Conservation (phyloP, 1,140 invertebrate species). For the Pseudomyrmex concolor region DNA sequence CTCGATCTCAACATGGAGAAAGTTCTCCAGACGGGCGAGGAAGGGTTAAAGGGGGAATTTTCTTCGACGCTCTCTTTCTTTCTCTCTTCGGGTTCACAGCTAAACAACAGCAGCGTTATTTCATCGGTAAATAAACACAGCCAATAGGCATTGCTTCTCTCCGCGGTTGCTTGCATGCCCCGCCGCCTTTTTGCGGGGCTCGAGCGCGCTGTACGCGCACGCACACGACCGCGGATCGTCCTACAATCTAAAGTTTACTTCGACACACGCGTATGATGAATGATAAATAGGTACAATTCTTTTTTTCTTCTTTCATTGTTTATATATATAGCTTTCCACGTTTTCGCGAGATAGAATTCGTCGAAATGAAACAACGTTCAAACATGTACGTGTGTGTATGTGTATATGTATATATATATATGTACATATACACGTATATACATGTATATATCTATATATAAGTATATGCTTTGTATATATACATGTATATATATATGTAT, state of each 20-base stretch:
- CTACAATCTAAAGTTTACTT: conserved; percentile 63
- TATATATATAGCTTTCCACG: conserved; percentile 54
- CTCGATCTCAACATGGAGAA: conserved; percentile 15
- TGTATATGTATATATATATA: not conserved
- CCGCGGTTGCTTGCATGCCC: conserved; percentile 34
- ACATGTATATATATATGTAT: not conserved
- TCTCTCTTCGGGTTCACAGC: not conserved
- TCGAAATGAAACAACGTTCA: conserved; percentile 66
- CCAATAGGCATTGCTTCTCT: conserved; percentile 66
- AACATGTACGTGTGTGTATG: conserved; percentile 27
- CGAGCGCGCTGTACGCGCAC: no score
- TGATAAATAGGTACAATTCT: conserved; percentile 60
- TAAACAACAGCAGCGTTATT: conserved; percentile 50
- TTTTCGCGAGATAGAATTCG: conserved; percentile 44
- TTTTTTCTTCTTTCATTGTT: not conserved
- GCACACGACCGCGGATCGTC: conserved; percentile 51
- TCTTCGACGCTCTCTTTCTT: not conserved
- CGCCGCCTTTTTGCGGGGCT: no score
- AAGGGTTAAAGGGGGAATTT: conserved; percentile 14
- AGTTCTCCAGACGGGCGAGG: not conserved
- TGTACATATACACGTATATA: no score
- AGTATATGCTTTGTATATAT: no score
- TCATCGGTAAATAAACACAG: conserved; percentile 66
- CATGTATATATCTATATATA: no score
- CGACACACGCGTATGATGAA: conserved; percentile 62